Evolutionary conservation across 2,797 vertebrate species (phyloP).

Genomic region (Parambassis ranga): DNA sequence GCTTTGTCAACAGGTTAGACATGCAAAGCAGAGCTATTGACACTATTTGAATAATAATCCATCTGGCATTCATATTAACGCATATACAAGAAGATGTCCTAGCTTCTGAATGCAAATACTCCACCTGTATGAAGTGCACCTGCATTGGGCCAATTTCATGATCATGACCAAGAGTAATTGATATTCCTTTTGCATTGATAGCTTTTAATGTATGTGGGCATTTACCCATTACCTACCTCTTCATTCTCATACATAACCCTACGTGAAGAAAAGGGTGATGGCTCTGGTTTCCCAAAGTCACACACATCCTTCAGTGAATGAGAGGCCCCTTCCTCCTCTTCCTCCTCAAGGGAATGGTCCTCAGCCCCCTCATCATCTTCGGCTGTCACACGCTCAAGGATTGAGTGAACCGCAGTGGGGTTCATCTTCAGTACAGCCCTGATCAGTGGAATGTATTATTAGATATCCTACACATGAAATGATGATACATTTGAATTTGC

Average conservation of each 20-base stretch:
- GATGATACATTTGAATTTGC: background rate
- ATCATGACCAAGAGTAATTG: no score
- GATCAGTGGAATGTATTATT: conserved; percentile 4
- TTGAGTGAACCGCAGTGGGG: conserved; percentile 92
- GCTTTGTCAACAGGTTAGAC: conserved; percentile 13
- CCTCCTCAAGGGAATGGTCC: conserved; percentile 89
- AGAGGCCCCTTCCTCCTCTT: conserved; percentile 93
- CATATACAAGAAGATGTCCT: background rate
- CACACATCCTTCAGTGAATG: conserved; percentile 99
- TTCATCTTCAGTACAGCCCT: conserved; percentile 96
- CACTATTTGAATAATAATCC: conserved; percentile 45
- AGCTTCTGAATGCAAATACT: conserved; percentile 52
- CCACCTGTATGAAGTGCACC: conserved; percentile 10
- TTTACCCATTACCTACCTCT: conserved; percentile 80
- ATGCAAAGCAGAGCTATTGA: conserved; percentile 30
- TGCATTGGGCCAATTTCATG: background rate
- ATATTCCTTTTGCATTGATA: no score
- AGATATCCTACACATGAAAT: background rate
- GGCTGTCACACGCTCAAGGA: conserved; percentile 90
- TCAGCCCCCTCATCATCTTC: conserved; percentile 90
- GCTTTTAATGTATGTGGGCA: background rate
- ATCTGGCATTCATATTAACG: conserved; percentile 14
- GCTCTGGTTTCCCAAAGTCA: conserved; percentile 93
- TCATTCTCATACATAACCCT: conserved; percentile 99
- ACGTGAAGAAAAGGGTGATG: conserved; percentile 97